These are phyloP conservation scores for Pemphredon lugubris DNA, from an alignment of 2,888 invertebrate genomes.

Conservation along the genomic window DNA sequence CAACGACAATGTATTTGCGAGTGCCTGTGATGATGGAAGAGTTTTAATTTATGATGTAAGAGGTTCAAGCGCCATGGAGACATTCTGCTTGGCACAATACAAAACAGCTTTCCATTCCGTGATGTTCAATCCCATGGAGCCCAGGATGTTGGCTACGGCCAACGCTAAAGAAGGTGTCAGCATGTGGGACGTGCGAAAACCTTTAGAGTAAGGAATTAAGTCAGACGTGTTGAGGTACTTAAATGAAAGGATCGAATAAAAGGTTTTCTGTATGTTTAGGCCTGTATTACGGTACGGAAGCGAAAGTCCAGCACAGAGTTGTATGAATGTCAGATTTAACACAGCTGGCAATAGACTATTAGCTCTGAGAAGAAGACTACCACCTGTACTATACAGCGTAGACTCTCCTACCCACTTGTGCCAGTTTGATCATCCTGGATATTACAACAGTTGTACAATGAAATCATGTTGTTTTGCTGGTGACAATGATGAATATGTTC, in stretches of 20 bases:
- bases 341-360: conserved; percentile 89
- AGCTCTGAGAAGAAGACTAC: conserved; percentile 91
- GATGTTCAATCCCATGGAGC: conserved; percentile 94
- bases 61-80: conserved; percentile 82
- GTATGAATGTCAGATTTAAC: conserved; percentile 97
- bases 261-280: too few species aligned
- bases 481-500: conserved; percentile 91
- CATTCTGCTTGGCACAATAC: conserved; percentile 87
- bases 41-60: conserved; percentile 93
- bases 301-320: conserved; percentile 85
- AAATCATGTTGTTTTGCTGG: conserved; percentile 98
- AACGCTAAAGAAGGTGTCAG: conserved; percentile 95
- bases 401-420: conserved; percentile 88
- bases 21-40: conserved; percentile 96
- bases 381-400: conserved; percentile 91
- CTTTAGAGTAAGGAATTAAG: conserved; percentile 88
- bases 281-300: conserved; percentile 87
- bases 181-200: conserved; percentile 93
- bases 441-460: conserved; percentile 98
- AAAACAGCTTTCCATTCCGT: conserved; percentile 95
- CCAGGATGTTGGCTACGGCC: conserved; percentile 91
- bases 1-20: conserved; percentile 91
- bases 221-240: too few species aligned
- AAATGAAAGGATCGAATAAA: too few species aligned
- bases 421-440: conserved; percentile 95